These are phyloP conservation scores for Helicoverpa armigera DNA, from an alignment of 1,140 invertebrate species.

Conservation along the genomic window DNA sequence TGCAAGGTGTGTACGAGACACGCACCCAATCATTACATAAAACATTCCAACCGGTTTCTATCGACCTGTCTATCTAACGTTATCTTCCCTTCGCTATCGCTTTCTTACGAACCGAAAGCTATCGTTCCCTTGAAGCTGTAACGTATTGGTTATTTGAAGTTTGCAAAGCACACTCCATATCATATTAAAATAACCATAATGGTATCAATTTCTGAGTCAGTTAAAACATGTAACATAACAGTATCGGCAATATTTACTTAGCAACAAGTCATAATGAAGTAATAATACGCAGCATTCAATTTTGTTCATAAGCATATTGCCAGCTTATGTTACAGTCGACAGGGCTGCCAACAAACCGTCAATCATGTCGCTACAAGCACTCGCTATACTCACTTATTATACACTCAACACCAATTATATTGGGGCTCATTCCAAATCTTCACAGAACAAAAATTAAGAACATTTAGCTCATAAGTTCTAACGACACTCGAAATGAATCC, in stretches of 20 bases:
- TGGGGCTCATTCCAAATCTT: no score
- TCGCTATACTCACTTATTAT: background rate
- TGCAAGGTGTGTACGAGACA: constrained; percentile 56
- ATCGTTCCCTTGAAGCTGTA: background rate
- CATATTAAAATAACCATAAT: constrained; percentile 22
- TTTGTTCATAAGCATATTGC: constrained; percentile 35
- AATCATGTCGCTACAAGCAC: constrained; percentile 39
- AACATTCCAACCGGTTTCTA: constrained; percentile 50
- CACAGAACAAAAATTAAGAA: no score
- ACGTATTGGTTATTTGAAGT: background rate
- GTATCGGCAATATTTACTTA: constrained; percentile 47
- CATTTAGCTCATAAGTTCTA: no score
- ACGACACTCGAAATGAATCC: no score
- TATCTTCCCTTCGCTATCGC: background rate
- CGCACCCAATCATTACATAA: constrained; percentile 59
- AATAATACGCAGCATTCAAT: constrained; percentile 45
- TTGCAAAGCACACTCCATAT: constrained; percentile 13
- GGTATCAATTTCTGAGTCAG: background rate
- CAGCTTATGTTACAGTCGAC: constrained; percentile 23
- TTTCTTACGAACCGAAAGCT: constrained; percentile 16
- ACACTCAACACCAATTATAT: no score
- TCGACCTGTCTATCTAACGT: constrained; percentile 18
- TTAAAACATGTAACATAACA: constrained; percentile 29
- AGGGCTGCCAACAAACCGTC: constrained; percentile 33
- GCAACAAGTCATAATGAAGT: constrained; percentile 51